Percentiles rank a stretch among this genome's conserved stretches.
phyloP scores from a whole-genome alignment of 2,113 vertebrate species.

The Upupa epops region DNA sequence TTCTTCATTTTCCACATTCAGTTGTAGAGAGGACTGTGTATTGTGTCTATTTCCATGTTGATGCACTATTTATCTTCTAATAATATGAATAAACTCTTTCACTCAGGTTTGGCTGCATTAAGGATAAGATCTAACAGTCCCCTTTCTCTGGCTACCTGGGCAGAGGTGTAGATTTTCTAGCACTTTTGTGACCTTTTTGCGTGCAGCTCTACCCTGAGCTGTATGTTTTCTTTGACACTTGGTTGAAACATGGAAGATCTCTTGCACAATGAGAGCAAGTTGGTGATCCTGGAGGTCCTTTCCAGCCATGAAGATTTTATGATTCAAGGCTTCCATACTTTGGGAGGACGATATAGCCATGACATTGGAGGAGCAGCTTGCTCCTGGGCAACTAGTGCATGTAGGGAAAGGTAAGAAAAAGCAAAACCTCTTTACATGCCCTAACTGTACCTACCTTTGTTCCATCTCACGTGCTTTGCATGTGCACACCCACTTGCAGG shows the following conservation, averaged over 20 bases:
- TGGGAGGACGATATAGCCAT: too few species aligned
- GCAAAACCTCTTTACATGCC: rapidly evolving
- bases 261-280: background rate
- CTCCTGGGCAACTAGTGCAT: background rate
- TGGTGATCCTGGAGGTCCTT: too few species aligned
- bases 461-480: background rate
- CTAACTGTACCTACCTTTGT: background rate
- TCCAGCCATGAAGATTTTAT: too few species aligned
- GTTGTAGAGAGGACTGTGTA: background rate
- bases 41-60: background rate
- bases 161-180: background rate
- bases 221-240: background rate
- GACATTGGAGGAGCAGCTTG: too few species aligned
- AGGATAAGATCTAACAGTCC: background rate
- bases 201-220: background rate
- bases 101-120: background rate
- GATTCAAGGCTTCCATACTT: too few species aligned
- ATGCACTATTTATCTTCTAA: background rate
- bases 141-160: background rate
- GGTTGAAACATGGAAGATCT: background rate
- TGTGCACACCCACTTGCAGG: background rate
- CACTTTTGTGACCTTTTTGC: background rate
- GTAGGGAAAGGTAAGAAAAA: background rate
- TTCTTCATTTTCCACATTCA: background rate
- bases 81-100: background rate